Conservation (phyloP, 2,888 invertebrate genomes). For the Falcaria lacertinaria region DNA sequence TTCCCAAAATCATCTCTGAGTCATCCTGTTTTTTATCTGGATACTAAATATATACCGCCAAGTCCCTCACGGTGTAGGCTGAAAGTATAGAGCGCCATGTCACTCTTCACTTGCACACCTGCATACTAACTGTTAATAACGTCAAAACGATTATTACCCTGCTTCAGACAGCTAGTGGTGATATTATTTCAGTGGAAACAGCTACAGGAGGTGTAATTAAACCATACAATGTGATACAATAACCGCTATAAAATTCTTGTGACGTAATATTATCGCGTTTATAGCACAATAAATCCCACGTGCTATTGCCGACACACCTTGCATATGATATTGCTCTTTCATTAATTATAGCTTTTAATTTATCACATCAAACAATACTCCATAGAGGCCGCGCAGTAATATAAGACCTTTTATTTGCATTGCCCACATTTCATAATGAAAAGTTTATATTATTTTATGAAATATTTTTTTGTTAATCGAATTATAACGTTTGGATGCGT, state of each 20-base stretch:
- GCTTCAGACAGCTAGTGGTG: background rate
- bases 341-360: constrained; percentile 63
- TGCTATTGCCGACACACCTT: constrained; percentile 25
- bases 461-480: constrained; percentile 12
- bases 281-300: constrained; percentile 17
- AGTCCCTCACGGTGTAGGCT: too few species aligned
- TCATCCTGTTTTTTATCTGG: too few species aligned
- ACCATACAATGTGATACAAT: constrained; percentile 12
- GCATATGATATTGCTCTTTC: constrained; percentile 42
- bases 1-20: too few species aligned
- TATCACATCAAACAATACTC: too few species aligned
- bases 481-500: constrained; percentile 11
- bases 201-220: constrained; percentile 7
- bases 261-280: constrained; percentile 16
- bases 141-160: too few species aligned
- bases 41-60: too few species aligned
- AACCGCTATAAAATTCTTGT: constrained; percentile 16
- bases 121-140: too few species aligned
- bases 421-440: constrained; percentile 27
- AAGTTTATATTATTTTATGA: constrained; percentile 17
- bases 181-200: background rate
- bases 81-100: too few species aligned
- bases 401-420: constrained; percentile 50
- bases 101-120: too few species aligned
- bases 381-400: constrained; percentile 34